phyloP scores from a whole-genome alignment of 2,113 vertebrate species.

The Channa argus region DNA sequence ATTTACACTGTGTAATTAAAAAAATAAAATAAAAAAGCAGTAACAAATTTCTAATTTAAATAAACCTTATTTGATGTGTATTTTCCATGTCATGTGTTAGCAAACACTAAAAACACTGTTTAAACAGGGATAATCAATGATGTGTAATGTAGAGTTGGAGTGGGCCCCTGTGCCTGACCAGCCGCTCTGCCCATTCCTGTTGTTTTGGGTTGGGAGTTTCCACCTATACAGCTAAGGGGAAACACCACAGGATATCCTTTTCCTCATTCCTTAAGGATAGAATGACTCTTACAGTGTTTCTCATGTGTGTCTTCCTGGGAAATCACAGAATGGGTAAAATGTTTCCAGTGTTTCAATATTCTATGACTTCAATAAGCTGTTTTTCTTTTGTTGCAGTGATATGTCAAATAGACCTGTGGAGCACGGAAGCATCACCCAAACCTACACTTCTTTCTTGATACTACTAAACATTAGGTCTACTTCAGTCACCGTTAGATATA shows the following conservation, averaged over 20 bases:
- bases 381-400: background rate
- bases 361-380: background rate
- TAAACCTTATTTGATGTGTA: background rate
- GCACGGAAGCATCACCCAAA: background rate
- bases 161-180: background rate
- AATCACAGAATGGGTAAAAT: conserved; percentile 4
- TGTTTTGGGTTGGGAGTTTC: conserved; percentile 81
- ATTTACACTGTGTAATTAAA: background rate
- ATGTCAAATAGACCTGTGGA: background rate
- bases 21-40: too few relatives aligned
- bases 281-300: conserved; percentile 20
- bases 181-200: conserved; percentile 67
- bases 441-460: too few relatives aligned
- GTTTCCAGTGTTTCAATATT: background rate
- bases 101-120: background rate
- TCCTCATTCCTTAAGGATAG: conserved; percentile 71
- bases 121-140: background rate
- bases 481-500: too few relatives aligned
- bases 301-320: conserved; percentile 15
- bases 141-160: conserved; percentile 9
- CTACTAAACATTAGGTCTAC: too few relatives aligned
- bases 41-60: background rate
- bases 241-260: conserved; percentile 80
- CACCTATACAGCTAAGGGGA: conserved; percentile 75
- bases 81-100: background rate